Evolutionary conservation across 2,113 vertebrate species (phyloP).

Genomic region (Pygathrix nemaeus): DNA sequence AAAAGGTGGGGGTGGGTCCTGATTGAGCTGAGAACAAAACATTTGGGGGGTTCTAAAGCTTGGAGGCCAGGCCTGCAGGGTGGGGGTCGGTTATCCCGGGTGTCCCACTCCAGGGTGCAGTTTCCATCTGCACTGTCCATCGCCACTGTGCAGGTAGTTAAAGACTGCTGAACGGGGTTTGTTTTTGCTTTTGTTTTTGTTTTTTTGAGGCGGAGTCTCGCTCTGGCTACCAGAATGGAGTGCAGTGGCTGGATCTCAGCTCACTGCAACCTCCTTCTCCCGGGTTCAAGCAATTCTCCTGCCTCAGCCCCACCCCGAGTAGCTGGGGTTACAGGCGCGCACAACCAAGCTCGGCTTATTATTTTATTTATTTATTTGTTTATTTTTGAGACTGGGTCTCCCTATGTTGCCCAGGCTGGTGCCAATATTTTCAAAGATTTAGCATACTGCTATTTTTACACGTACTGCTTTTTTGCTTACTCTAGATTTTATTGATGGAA

Average conservation of each 20-base stretch:
- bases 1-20: neutral
- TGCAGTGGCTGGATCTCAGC: neutral
- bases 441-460: neutral
- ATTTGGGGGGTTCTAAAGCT: neutral
- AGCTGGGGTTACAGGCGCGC: neutral
- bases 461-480: neutral
- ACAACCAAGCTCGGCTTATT: neutral
- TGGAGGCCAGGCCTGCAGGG: neutral
- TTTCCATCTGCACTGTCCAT: neutral
- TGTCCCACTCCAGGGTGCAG: neutral
- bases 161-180: neutral
- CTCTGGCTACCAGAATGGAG: neutral
- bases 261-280: neutral
- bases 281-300: too few relatives aligned
- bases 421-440: neutral
- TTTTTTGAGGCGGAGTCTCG: too few relatives aligned
- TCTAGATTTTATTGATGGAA: neutral
- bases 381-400: too few relatives aligned
- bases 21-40: slow-evolving; percentile 36
- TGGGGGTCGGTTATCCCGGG: accelerated
- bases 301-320: neutral
- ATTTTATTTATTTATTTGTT: too few relatives aligned
- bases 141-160: neutral
- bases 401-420: too few relatives aligned
- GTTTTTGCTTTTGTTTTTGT: neutral